Percentiles rank a stretch among this genome's conserved stretches.
These are phyloP conservation scores for Bryconaethiops microstoma DNA, from an alignment of 2,797 vertebrate genomes.

Conservation along the genomic window DNA sequence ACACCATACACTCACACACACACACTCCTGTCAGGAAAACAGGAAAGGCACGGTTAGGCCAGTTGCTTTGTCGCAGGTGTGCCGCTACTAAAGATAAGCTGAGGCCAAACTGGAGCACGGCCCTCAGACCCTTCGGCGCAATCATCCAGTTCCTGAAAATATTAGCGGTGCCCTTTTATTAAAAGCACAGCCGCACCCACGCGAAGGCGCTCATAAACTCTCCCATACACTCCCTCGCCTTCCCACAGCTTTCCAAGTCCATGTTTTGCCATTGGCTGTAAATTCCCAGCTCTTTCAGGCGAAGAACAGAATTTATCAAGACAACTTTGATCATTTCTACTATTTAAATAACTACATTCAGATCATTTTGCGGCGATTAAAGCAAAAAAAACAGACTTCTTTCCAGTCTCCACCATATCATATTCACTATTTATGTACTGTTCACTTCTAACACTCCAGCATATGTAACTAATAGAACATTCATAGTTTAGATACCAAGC, in stretches of 20 bases:
- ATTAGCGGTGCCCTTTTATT: slow-evolving; percentile 39
- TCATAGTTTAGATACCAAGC: no score
- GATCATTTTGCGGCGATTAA: neutral
- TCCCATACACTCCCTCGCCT: slow-evolving; percentile 48
- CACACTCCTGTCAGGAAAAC: slow-evolving; percentile 59
- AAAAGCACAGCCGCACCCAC: slow-evolving; percentile 47
- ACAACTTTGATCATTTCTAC: neutral
- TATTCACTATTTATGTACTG: no score
- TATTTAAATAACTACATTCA: neutral
- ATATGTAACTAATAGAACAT: no score
- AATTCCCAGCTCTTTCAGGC: neutral
- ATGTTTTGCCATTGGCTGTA: slow-evolving; percentile 19
- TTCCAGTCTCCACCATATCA: no score
- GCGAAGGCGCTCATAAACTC: slow-evolving; percentile 44
- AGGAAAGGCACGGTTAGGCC: slow-evolving; percentile 56
- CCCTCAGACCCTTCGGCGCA: slow-evolving; percentile 29
- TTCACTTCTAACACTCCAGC: no score
- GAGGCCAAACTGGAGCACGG: slow-evolving; percentile 49
- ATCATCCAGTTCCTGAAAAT: slow-evolving; percentile 51
- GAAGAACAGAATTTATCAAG: neutral
- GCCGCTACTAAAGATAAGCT: slow-evolving; percentile 51
- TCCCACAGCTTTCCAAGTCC: slow-evolving; percentile 30
- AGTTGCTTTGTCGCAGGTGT: slow-evolving; percentile 58
- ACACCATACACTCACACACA: slow-evolving; percentile 44
- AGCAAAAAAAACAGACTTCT: neutral